Evolutionary conservation across 2,888 invertebrate genomes (phyloP).

Genomic region (Pomacea canaliculata): DNA sequence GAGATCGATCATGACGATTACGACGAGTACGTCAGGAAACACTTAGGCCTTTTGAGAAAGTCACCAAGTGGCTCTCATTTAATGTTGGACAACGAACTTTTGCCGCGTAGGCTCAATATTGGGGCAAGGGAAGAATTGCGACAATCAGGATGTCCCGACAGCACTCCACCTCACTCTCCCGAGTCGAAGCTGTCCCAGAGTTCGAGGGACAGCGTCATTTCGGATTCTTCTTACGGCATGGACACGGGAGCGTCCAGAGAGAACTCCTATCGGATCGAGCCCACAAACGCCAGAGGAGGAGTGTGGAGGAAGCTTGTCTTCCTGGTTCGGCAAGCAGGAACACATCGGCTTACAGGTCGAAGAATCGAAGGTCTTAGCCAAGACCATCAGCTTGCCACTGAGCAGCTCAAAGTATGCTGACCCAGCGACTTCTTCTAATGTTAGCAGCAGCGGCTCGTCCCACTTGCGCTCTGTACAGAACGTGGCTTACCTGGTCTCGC

Average conservation of each 20-base stretch:
- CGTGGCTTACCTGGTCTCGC: constrained; percentile 43
- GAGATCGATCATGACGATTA: background rate
- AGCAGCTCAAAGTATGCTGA: background rate
- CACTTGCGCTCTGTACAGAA: constrained; percentile 29
- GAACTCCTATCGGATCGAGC: constrained; percentile 23
- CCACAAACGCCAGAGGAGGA: constrained; percentile 38
- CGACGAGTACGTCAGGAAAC: constrained; percentile 8
- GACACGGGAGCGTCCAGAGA: constrained; percentile 22
- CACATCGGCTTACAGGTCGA: background rate
- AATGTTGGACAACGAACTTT: constrained; percentile 48
- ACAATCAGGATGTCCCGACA: constrained; percentile 46
- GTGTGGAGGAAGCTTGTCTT: constrained; percentile 1
- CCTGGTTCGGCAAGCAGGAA: constrained; percentile 22
- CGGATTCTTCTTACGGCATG: constrained; percentile 45
- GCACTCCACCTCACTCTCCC: constrained; percentile 54
- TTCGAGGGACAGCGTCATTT: constrained; percentile 54
- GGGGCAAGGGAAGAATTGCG: constrained; percentile 20
- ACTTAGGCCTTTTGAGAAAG: constrained; percentile 44
- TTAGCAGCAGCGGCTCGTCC: background rate
- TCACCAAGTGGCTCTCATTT: constrained; percentile 63
- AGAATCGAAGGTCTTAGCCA: background rate
- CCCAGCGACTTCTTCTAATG: too few species aligned
- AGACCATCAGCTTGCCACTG: constrained; percentile 4
- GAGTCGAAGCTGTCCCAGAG: constrained; percentile 54
- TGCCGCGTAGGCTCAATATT: constrained; percentile 23